Conservation (phyloP, 2,113 vertebrate species). For the Perccottus glenii region DNA sequence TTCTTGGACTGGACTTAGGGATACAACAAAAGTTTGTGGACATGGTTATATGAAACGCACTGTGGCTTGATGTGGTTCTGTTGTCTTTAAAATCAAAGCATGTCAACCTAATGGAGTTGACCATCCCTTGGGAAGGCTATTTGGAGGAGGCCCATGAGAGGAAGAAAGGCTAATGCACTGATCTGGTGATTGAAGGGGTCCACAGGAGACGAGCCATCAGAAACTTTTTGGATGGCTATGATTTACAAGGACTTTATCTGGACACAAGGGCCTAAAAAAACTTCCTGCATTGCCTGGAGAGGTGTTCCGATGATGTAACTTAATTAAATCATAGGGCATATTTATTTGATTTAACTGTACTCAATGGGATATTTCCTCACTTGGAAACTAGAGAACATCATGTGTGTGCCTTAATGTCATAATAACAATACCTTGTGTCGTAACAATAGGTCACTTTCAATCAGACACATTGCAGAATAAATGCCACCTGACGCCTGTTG, state of each 20-base stretch:
- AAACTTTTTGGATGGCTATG: background rate
- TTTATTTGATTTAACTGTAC: too few relatives aligned
- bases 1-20: too few relatives aligned
- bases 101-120: constrained; percentile 7
- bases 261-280: background rate
- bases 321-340: too few relatives aligned
- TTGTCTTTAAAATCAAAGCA: constrained; percentile 2
- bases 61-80: background rate
- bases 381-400: too few relatives aligned
- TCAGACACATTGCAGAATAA: background rate
- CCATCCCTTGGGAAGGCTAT: background rate
- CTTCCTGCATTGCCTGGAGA: background rate
- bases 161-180: background rate
- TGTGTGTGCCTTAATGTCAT: too few relatives aligned
- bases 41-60: background rate
- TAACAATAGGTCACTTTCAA: constrained; percentile 10
- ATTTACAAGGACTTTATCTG: background rate
- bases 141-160: constrained; percentile 1
- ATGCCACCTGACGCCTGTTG: background rate
- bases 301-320: background rate
- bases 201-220: background rate
- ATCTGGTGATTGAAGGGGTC: background rate
- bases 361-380: too few relatives aligned
- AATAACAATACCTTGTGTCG: background rate
- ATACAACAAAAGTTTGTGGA: too few relatives aligned